Evolutionary conservation across 2,888 invertebrate genomes (phyloP).

Genomic region (Harpalus rubripes): DNA sequence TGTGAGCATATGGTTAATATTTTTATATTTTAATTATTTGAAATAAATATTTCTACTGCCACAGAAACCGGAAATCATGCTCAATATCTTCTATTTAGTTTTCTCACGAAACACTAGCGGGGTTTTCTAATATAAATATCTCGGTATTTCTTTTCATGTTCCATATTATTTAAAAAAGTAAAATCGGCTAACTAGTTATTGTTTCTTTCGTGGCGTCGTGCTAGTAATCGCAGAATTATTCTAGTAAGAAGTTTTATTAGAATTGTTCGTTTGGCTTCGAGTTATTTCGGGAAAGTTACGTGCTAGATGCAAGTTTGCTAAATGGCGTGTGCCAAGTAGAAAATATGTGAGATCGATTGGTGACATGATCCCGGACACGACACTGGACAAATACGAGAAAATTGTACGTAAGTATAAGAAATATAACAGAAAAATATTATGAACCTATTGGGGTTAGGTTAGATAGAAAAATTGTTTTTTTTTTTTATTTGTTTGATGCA

Average conservation of each 20-base stretch:
- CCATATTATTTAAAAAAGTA: constrained; percentile 1
- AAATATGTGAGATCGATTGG: constrained; percentile 57
- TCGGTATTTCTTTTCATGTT: constrained; percentile 1
- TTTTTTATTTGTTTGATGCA: no score
- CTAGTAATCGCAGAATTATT: constrained; percentile 42
- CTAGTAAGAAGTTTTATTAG: constrained; percentile 52
- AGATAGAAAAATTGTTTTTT: no score
- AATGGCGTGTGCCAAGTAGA: constrained; percentile 60
- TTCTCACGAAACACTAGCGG: not conserved
- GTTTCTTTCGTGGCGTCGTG: not conserved
- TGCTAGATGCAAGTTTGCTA: constrained; percentile 58
- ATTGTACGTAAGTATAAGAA: not conserved
- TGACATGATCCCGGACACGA: constrained; percentile 39
- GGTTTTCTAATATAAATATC: not conserved
- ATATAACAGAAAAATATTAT: not conserved
- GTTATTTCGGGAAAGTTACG: constrained; percentile 59
- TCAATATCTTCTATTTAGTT: not conserved
- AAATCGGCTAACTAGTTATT: constrained; percentile 4
- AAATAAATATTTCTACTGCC: no score
- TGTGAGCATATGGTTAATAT: no score
- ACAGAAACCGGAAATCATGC: no score
- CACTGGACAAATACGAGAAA: not conserved
- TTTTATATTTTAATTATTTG: no score
- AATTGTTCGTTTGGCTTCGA: constrained; percentile 35
- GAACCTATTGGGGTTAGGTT: not conserved